These are phyloP conservation scores for Tor tambroides DNA, from an alignment of 2,113 vertebrate species.

Conservation along the genomic window DNA sequence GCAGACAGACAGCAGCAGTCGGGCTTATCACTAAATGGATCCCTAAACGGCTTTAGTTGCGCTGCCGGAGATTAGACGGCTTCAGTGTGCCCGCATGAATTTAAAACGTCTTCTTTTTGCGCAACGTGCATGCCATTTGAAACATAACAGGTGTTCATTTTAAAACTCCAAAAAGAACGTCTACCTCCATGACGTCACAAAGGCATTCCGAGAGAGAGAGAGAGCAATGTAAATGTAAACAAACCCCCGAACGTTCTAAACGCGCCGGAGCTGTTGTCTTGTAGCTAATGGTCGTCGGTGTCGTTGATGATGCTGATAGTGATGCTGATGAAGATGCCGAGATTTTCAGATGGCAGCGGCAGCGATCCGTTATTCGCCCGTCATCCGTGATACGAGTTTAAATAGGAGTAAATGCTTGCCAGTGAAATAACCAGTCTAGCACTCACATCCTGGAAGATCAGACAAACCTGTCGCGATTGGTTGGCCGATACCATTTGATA, in stretches of 20 bases:
- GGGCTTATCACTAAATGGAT: conserved; percentile 74
- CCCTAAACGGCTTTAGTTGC: conserved; percentile 73
- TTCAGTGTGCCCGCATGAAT: conserved; percentile 43
- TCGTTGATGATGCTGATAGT: background rate
- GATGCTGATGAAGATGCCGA: background rate
- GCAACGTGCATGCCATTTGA: background rate
- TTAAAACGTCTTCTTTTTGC: conserved; percentile 42
- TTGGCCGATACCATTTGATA: conserved; percentile 5
- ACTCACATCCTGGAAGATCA: conserved; percentile 44
- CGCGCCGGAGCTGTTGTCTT: background rate
- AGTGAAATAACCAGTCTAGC: conserved; percentile 57
- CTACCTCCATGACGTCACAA: conserved; percentile 28
- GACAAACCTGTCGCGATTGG: conserved; percentile 64
- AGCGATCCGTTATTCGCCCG: conserved; percentile 63
- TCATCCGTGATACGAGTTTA: conserved; percentile 65
- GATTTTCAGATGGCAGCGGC: conserved; percentile 6
- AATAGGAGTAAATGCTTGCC: conserved; percentile 70
- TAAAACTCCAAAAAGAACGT: conserved; percentile 26
- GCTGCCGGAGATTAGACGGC: conserved; percentile 65
- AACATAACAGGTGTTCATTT: conserved; percentile 35
- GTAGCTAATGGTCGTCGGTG: background rate
- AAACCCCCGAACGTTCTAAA: background rate
- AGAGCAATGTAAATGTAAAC: background rate
- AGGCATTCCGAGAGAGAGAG: conserved; percentile 25
- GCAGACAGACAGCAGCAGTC: conserved; percentile 58